phyloP scores from a whole-genome alignment of 2,797 vertebrate genomes.

The Taeniopygia guttata region DNA sequence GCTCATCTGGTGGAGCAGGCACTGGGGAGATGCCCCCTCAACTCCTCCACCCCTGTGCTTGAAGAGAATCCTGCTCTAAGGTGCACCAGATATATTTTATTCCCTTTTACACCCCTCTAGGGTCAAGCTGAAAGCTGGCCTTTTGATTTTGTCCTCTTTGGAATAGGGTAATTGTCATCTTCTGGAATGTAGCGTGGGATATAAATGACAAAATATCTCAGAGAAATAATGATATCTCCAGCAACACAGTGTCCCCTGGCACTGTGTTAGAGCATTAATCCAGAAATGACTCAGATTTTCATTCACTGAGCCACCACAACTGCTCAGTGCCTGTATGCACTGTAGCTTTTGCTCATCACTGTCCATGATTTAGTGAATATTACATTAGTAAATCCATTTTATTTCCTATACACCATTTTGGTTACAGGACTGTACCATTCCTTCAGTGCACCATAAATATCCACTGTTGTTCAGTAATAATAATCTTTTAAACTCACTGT shows the following conservation, averaged over 20 bases:
- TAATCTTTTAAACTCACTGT: neutral
- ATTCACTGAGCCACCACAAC: neutral
- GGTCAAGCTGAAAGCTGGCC: slow-evolving; percentile 19
- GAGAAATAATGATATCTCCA: slow-evolving; percentile 62
- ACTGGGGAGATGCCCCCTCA: neutral
- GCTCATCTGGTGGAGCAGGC: neutral
- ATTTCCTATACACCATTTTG: neutral
- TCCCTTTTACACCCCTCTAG: neutral
- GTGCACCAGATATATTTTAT: slow-evolving; percentile 15
- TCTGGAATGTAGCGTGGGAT: neutral
- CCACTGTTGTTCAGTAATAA: neutral
- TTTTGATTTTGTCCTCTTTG: slow-evolving; percentile 48
- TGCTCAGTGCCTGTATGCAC: neutral
- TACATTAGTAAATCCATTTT: neutral
- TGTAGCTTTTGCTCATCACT: neutral
- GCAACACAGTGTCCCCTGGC: slow-evolving; percentile 49
- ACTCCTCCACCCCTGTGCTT: neutral
- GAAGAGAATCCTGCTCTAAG: neutral
- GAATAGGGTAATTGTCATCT: slow-evolving; percentile 5
- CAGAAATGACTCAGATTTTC: slow-evolving; percentile 14
- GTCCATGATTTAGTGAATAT: neutral
- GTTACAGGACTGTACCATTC: neutral
- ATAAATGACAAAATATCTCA: slow-evolving; percentile 41
- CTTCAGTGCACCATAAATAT: neutral
- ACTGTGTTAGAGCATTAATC: slow-evolving; percentile 30